Conservation (phyloP, 2,888 invertebrate genomes). For the Balanococcus diminutus region DNA sequence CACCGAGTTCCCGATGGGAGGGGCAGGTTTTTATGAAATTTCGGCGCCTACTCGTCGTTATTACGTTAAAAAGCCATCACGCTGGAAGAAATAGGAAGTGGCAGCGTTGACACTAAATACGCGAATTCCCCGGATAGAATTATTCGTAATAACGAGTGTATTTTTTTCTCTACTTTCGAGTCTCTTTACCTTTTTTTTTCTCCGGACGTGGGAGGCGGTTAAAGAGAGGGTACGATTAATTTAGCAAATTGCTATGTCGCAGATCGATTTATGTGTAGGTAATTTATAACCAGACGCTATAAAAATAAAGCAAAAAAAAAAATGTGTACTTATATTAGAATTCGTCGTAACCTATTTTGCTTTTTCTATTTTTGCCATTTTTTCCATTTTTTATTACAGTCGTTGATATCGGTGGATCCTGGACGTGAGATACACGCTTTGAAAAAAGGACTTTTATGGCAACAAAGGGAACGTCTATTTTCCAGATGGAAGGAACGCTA, state of each 20-base stretch:
- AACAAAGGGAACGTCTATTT: constrained; percentile 70
- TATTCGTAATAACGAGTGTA: constrained; percentile 18
- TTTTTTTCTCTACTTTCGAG: neutral
- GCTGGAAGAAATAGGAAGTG: neutral
- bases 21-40: constrained; percentile 32
- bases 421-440: constrained; percentile 65
- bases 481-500: constrained; percentile 73
- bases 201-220: neutral
- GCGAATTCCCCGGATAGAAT: constrained; percentile 18
- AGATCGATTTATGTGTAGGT: neutral
- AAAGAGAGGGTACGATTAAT: constrained; percentile 10
- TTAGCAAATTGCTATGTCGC: neutral
- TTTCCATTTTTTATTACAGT: constrained; percentile 57
- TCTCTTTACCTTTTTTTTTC: neutral
- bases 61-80: constrained; percentile 42
- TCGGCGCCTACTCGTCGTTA: constrained; percentile 32
- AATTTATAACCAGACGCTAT: constrained; percentile 20
- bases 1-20: neutral
- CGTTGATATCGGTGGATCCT: constrained; percentile 58
- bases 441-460: constrained; percentile 70
- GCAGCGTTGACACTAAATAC: constrained; percentile 2
- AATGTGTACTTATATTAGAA: neutral
- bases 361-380: constrained; percentile 8
- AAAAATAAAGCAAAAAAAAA: neutral
- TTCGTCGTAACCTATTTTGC: neutral